Base-by-base conservation (phyloP, 2,797 vertebrate species). In the Sebastes melanostomus region DNA sequence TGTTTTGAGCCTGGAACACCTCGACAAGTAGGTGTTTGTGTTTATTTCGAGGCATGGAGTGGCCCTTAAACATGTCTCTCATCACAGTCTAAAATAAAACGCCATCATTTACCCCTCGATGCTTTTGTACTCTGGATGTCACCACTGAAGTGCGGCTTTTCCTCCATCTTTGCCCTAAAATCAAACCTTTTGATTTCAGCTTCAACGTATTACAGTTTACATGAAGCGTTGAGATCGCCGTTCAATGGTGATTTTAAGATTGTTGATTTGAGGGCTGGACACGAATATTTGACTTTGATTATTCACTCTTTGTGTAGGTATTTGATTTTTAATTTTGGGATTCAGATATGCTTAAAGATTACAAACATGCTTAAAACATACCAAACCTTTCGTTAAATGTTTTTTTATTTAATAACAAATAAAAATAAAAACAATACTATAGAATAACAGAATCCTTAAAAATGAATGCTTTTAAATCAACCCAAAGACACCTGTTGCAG, bases 21-120 rank as follows among this genome's bases (percentile, higher is more conserved):
- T 88, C 73, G 63, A 77, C 54, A 78, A 90, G 89, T 81, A 79
- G 87, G 85, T 91, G 88, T 92, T 83, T 82, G 70, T 86, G 88
- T 88, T 91, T 92, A 88, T 91, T 90, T 83, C 32, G 18, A 88
- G 83, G 58, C 77, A 5, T 73, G 75, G 81, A 89, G 85, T 84
- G 82, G 86, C 72, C 77, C 84, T 83, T 68, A 58, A 78, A 81
- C 82, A 32, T 34, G 34, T 86, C 88, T 89, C 80, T 84, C 65
- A 76, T 89, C 82, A 29, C 72, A 24, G 77, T 65, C 72, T 66
- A 67, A 88, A 82, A 85, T 81, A 69, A 88, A 93, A 81, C 79
- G 20, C 68, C 66, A 50, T 82, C 66, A 88, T 90, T 88, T 85
- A 38, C 65, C 73, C 80, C 52, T 72, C n/a, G 3, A 29, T 1